Base-by-base conservation (phyloP, 2,888 invertebrate species). In the Plebejus anna region DNA sequence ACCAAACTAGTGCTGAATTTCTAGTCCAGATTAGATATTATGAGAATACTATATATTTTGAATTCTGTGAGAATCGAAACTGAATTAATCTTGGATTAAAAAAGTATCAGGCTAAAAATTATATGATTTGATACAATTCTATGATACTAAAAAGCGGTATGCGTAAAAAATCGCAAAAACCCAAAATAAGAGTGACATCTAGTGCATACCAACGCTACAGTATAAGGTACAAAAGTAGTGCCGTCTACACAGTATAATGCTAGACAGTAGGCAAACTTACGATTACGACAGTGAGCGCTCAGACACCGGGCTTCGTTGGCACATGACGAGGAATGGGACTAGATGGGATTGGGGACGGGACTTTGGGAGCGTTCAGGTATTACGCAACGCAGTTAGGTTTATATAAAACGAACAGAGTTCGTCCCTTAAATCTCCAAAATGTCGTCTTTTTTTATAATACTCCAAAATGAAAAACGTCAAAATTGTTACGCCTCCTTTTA, bases 311-410 rank as follows among this genome's bases (percentile, higher is more conserved):
- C 91, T 89, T 90, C 91, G 92, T 89, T 90, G 93, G 92, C 93
- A 92, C 92, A 85, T 87, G 86, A 87, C 89, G 84, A 88, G 91
- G 91, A 88, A 83, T 82, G 87, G 93, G 93, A 94, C 93, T 92
- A 93, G 93, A 90, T 81, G 85, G 93, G 91, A 90, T 86, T 86
- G 84, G 83, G 90, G 90, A 86, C 83, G 88, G 90, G 91, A 90
- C 83, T 83, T 79, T 77, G 77, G 82, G 89, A 89, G 84, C 81
- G 61, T 28, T 22, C 28, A 4, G 9, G 61, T 22, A 59, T 22
- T 59, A 55, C 16, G 55, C 55, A 16, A 55, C 55, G 55, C 55
- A 55, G 55, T 55, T 16, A 55, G 16, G n/a, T n/a, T 59, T 6
- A n/a, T 16, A n/a, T 59, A 59, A 59, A 59, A 59, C 16, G n/a